Evolutionary conservation across 2,113 vertebrate species (phyloP).

Genomic region (Leptobrachium leishanense): DNA sequence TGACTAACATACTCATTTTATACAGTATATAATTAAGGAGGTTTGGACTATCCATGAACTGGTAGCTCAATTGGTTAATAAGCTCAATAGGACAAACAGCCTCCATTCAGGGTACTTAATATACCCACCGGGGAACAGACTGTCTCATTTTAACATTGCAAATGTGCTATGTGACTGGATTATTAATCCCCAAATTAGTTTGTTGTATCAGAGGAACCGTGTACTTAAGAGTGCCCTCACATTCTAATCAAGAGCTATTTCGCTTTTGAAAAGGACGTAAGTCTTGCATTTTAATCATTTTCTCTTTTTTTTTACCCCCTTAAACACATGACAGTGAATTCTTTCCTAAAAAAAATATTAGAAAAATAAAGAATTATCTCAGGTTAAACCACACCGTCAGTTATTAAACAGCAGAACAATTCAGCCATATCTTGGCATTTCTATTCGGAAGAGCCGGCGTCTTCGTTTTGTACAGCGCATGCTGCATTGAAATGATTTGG

Average conservation of each 20-base stretch:
- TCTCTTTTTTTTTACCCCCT: neutral
- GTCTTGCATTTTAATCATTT: neutral
- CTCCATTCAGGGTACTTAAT: slow-evolving; percentile 17
- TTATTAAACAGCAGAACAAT: neutral
- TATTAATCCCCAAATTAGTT: slow-evolving; percentile 30
- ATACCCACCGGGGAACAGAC: slow-evolving; percentile 9
- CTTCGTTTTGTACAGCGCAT: too few relatives aligned
- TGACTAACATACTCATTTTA: neutral
- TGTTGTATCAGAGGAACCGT: slow-evolving; percentile 5
- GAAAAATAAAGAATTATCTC: neutral
- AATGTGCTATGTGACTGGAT: slow-evolving; percentile 19
- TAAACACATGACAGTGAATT: neutral
- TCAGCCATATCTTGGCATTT: slow-evolving; percentile 4
- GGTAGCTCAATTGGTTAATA: slow-evolving; percentile 16
- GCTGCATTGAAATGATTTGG: neutral
- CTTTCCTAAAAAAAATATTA: too few relatives aligned
- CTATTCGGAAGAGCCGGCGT: neutral
- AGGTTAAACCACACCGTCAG: neutral
- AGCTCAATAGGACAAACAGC: slow-evolving; percentile 12
- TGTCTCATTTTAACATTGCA: slow-evolving; percentile 22
- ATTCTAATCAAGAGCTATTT: slow-evolving; percentile 11
- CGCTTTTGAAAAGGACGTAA: neutral
- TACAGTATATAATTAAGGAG: slow-evolving; percentile 20
- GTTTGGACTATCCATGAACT: neutral
- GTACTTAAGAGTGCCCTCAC: slow-evolving; percentile 17